Percentiles rank a stretch among this genome's conserved stretches.
phyloP scores from a whole-genome alignment of 37 sponge, comb jelly and placozoan species.

The Corticium candelabrum region DNA sequence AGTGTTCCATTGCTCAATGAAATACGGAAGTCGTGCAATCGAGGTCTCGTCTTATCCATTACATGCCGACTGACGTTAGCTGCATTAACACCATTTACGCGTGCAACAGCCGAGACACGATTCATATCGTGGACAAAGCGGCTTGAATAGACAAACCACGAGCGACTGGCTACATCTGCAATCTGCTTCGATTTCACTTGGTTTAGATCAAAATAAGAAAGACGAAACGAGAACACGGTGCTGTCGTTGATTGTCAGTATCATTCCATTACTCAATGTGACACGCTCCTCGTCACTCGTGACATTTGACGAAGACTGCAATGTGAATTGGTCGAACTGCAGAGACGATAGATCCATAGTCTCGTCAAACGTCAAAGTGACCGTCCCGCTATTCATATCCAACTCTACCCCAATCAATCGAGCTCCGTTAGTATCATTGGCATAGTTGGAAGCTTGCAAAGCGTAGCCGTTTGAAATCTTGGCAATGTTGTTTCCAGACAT shows the following conservation, averaged over 20 bases:
- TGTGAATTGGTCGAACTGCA: conserved; percentile 44
- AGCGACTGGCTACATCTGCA: conserved; percentile 31
- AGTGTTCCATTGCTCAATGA: conserved; percentile 41
- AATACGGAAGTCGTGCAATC: conserved; percentile 27
- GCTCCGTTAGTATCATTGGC: conserved; percentile 65
- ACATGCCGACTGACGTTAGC: conserved; percentile 35
- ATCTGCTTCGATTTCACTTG: conserved; percentile 59
- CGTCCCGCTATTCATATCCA: conserved; percentile 66
- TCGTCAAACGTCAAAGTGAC: conserved; percentile 69
- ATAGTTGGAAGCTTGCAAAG: conserved; percentile 35
- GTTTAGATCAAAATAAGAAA: conserved; percentile 42
- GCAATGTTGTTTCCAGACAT: conserved; percentile 67
- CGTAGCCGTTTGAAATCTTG: conserved; percentile 49
- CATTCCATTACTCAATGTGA: conserved; percentile 45
- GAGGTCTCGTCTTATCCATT: conserved; percentile 58
- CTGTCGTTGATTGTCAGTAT: conserved; percentile 12
- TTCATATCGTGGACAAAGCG: conserved; percentile 56
- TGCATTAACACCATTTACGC: conserved; percentile 48
- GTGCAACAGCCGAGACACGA: conserved; percentile 25
- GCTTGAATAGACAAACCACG: conserved; percentile 60
- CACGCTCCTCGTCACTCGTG: conserved; percentile 13
- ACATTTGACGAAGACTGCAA: conserved; percentile 50
- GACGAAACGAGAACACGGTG: neutral
- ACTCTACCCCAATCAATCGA: conserved; percentile 32
- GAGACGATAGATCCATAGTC: conserved; percentile 68